Evolutionary conservation across 92 coral and sea anemone species (phyloP), one percentile per base, ranked within the genome.

Genomic region (Pocillopora grandis): DNA sequence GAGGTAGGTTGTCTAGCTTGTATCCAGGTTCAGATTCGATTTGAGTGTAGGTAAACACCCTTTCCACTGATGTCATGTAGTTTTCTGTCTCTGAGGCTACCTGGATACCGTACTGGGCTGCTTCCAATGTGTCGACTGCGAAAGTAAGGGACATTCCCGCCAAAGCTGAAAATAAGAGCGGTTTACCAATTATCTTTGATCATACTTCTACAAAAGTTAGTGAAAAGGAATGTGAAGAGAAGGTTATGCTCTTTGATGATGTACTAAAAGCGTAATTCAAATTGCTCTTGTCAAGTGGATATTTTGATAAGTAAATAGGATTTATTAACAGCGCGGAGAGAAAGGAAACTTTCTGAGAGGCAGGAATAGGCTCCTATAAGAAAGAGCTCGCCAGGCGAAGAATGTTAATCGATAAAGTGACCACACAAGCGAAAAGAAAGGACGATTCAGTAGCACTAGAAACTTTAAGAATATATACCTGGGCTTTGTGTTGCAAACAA

Each of bases 61-160:
- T 62, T 16, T 82, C 86, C 1, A 74, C 86, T 23, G 86, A 82
- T 1, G 86, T 82, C 86, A 82, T 82, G 49, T 61, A 55, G 33
- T 73, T 82, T 42, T 82, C 86, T 42, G 79, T 74, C 16, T 82
- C 71, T 31, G 86, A 82, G 7, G 73, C 79, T 4, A 74, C 17
- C 0, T 62, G 72, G 70, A 82, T 82, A 4, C 71, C 86, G 1
- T 62, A 73, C 56, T 82, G 86, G n/a, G 77, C 13, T 1, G 72
- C 19, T 3, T 66, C 76, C 5, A 70, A 12, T 17, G 55, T 70
- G 20, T 80, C 65, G 31, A 62, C 27, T 71, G 88, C 82, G 18
- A 70, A 89, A 62, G 79, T 70, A 23, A 89, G 73, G 0, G 84
- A 49, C 78, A 89, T 61, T 9, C 92, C 92, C 48, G 82, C 89